Conservation (phyloP, 2,113 vertebrate genomes). For the Aptenodytes patagonicus region DNA sequence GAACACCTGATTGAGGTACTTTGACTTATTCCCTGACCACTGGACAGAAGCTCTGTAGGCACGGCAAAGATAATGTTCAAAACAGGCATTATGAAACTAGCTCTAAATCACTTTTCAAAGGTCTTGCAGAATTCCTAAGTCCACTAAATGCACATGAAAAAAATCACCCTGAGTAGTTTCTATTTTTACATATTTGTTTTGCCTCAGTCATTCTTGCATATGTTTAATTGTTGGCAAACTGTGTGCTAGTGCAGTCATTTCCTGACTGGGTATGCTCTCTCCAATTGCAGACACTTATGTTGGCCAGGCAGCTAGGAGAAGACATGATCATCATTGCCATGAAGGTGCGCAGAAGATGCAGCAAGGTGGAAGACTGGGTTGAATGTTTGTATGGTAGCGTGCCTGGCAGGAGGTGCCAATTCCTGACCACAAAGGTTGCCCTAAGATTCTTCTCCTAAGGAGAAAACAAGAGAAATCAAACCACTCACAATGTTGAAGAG, state of each 20-base stretch:
- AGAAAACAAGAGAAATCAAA: conserved; percentile 1
- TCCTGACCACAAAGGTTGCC: background rate
- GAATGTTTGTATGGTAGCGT: accelerated
- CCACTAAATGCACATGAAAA: background rate
- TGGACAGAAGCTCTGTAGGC: background rate
- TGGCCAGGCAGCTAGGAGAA: background rate
- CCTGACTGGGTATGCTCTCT: background rate
- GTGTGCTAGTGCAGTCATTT: background rate
- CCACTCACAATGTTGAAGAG: background rate
- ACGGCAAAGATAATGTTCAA: background rate
- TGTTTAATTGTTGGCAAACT: background rate
- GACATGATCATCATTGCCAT: background rate
- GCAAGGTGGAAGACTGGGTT: background rate
- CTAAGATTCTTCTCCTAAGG: background rate
- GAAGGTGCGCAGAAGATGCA: background rate
- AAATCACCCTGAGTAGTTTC: background rate
- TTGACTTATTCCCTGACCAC: background rate
- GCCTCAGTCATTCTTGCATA: background rate
- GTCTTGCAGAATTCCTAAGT: background rate
- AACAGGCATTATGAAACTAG: background rate
- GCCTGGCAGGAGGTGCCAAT: background rate
- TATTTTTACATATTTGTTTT: background rate
- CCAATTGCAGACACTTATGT: background rate
- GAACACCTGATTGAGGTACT: background rate
- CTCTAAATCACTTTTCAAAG: background rate